Conservation (phyloP, 2,888 invertebrate genomes). For the Tachina lurida region DNA sequence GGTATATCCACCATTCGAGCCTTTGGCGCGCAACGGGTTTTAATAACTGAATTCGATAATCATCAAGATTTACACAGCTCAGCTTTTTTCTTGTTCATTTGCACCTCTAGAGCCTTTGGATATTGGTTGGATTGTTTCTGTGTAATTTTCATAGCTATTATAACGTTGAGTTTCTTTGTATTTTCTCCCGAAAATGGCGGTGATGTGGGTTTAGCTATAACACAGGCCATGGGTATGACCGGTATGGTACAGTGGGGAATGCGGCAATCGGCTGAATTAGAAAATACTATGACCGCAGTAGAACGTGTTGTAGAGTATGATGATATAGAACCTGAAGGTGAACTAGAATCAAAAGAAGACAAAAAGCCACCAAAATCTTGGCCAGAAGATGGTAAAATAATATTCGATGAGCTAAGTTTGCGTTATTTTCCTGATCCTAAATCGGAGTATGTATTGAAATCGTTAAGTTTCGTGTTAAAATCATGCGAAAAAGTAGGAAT, state of each 20-base stretch:
- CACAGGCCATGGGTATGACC: constrained; percentile 90
- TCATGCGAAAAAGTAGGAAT: constrained; percentile 88
- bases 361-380: constrained; percentile 88
- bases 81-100: constrained; percentile 95
- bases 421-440: constrained; percentile 86
- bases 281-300: constrained; percentile 95
- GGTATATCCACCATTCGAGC: constrained; percentile 96
- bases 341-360: constrained; percentile 86
- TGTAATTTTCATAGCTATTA: constrained; percentile 91
- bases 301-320: constrained; percentile 91
- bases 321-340: constrained; percentile 82
- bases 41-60: constrained; percentile 91
- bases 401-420: constrained; percentile 88
- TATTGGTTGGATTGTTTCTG: constrained; percentile 96
- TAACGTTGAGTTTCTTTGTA: constrained; percentile 93
- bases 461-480: constrained; percentile 86
- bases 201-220: constrained; percentile 90
- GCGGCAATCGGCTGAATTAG: constrained; percentile 94
- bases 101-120: constrained; percentile 96
- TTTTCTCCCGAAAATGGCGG: constrained; percentile 87
- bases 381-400: constrained; percentile 88
- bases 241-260: constrained; percentile 91
- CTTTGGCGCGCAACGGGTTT: constrained; percentile 90
- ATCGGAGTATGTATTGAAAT: constrained; percentile 89
- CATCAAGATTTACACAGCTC: constrained; percentile 94